Percentiles rank a stretch among this genome's conserved stretches.
phyloP scores from a whole-genome alignment of 2,797 vertebrate genomes.

The Urophycis tenuis region DNA sequence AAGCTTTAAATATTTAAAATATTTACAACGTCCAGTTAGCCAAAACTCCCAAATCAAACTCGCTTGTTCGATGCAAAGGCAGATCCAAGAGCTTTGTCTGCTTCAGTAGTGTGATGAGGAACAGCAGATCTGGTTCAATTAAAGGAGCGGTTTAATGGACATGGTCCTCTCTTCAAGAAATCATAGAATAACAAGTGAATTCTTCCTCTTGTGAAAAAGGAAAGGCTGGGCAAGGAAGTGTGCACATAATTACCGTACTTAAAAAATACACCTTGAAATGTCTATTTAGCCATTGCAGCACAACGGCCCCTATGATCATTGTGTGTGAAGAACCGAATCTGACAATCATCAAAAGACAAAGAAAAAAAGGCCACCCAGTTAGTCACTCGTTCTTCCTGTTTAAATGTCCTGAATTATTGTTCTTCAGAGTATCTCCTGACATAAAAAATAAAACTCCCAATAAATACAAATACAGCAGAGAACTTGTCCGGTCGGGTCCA shows the following conservation, averaged over 20 bases:
- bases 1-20: slow-evolving; percentile 93
- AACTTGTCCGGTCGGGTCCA: slow-evolving; percentile 70
- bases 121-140: slow-evolving; percentile 64
- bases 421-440: slow-evolving; percentile 59
- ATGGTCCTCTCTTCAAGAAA: slow-evolving; percentile 54
- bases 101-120: slow-evolving; percentile 68
- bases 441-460: slow-evolving; percentile 67
- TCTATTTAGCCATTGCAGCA: slow-evolving; percentile 68
- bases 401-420: slow-evolving; percentile 54
- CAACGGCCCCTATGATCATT: slow-evolving; percentile 77
- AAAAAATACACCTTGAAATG: slow-evolving; percentile 64
- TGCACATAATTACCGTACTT: slow-evolving; percentile 58
- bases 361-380: slow-evolving; percentile 62
- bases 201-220: slow-evolving; percentile 44
- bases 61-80: slow-evolving; percentile 52
- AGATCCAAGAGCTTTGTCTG: slow-evolving; percentile 51
- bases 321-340: slow-evolving; percentile 62
- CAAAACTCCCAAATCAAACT: slow-evolving; percentile 73
- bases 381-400: slow-evolving; percentile 62
- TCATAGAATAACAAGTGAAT: slow-evolving; percentile 45
- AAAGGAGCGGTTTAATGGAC: slow-evolving; percentile 52
- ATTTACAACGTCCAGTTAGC: slow-evolving; percentile 87
- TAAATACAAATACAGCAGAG: slow-evolving; percentile 79
- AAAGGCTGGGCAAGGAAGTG: slow-evolving; percentile 52
- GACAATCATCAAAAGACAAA: slow-evolving; percentile 62